Evolutionary conservation across 2,113 vertebrate species (phyloP), one percentile per base, ranked within the genome.

Genomic region (Oriolus oriolus): DNA sequence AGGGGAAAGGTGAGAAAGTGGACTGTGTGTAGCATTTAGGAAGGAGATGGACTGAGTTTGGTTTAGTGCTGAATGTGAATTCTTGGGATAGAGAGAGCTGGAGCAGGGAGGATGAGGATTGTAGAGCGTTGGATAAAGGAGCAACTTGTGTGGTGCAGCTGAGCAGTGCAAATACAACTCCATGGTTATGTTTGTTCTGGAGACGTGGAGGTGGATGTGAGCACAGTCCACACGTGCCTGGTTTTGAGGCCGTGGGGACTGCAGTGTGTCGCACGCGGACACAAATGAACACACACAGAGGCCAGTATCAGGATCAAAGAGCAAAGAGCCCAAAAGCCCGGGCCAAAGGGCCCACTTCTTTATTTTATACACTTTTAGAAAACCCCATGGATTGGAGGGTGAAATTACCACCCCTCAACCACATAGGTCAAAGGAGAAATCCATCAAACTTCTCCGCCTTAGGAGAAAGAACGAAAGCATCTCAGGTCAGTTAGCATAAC

Each of bases 141-240:
- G 7, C 14, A 44, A 2, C 30, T 69, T 33, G 37, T 52, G 33
- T 33, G 73, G 37, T 27, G 53, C 45, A 63, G 3, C 1, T 6
- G 2, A 73, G 59, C 49, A 41, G 42, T 23, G 45, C 47, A 69
- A 28, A n/a, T 5, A 4, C 37, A 70, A 1, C 64, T 66, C 54
- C 19, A 2, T 42, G 60, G 53, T 33, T 61, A 0, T 39, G 7
- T 59, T 74, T 78, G 70, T 47, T 50, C 64, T 74, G 65, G 44
- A 61, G n/a, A 28, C 28, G 3, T 2, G 0, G 5, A 3, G 6
- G 11, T 77, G 24, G 33, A 2, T 4, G 9, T 45, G 35, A 73
- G 5, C 50, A 31, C 44, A 14, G 31, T 27, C 33, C 53, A 24
- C 26, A 13, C 0, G 0, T 24, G 33, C 23, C 56, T 77, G 2